phyloP scores from a whole-genome alignment of 2,113 vertebrate genomes.

The Alectura lathami region DNA sequence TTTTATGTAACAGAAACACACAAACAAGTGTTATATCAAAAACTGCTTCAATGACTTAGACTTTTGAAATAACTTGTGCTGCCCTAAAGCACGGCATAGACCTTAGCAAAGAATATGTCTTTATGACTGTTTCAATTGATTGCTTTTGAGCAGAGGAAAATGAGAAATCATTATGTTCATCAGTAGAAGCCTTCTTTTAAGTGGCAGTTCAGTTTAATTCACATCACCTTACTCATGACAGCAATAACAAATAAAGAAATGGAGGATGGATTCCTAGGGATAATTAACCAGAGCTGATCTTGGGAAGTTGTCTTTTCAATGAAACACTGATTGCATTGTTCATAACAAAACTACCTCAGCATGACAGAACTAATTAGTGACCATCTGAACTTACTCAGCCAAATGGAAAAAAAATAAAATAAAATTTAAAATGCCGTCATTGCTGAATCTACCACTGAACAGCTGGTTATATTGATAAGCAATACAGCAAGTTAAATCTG shows the following conservation, averaged over 20 bases:
- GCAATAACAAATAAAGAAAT: constrained; percentile 73
- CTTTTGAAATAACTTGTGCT: constrained; percentile 57
- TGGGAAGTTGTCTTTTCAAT: constrained; percentile 77
- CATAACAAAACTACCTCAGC: constrained; percentile 80
- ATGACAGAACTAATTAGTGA: constrained; percentile 93
- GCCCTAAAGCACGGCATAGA: constrained; percentile 46
- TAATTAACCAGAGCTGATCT: constrained; percentile 79
- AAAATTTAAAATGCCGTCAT: constrained; percentile 86
- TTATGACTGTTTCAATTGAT: constrained; percentile 66
- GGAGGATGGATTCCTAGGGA: constrained; percentile 70
- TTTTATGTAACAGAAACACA: not conserved
- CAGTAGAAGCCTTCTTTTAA: constrained; percentile 65
- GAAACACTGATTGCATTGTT: constrained; percentile 82
- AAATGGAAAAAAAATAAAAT: constrained; percentile 80
- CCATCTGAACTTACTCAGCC: constrained; percentile 90
- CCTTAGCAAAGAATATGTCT: constrained; percentile 65
- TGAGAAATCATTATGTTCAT: constrained; percentile 65
- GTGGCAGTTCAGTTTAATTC: constrained; percentile 70
- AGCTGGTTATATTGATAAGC: constrained; percentile 90
- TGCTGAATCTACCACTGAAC: constrained; percentile 79
- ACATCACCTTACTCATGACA: constrained; percentile 74
- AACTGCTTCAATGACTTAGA: constrained; percentile 37
- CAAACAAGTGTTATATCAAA: not conserved
- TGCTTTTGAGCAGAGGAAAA: constrained; percentile 59
- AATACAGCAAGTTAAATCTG: constrained; percentile 81